Percentiles rank a stretch among this genome's conserved stretches.
Evolutionary conservation across 2,888 invertebrate species (phyloP).

Genomic region (Orchesella flavescens): DNA sequence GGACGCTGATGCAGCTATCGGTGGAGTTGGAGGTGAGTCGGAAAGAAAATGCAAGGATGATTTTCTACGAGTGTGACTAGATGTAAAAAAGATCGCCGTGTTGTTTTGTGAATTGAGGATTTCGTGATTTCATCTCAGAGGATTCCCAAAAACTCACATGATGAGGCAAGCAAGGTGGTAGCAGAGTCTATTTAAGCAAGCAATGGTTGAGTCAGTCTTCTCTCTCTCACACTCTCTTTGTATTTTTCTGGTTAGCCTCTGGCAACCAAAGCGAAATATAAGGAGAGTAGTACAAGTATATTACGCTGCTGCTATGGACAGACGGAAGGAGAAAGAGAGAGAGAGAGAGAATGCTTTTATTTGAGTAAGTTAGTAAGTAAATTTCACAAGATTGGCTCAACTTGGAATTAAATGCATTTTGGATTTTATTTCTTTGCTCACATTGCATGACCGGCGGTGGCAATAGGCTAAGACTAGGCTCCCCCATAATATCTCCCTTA

Average conservation of each 20-base stretch:
- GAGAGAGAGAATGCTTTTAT: neutral
- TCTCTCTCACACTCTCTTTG: constrained; percentile 19
- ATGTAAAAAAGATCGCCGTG: neutral
- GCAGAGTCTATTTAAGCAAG: constrained; percentile 23
- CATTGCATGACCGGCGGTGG: constrained; percentile 27
- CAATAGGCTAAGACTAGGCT: too few relatives aligned
- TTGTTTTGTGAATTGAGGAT: constrained; percentile 36
- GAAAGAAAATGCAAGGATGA: constrained; percentile 9
- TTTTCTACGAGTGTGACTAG: neutral
- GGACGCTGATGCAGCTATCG: constrained; percentile 58
- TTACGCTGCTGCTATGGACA: neutral
- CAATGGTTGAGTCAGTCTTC: neutral
- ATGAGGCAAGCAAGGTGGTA: constrained; percentile 7
- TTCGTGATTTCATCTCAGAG: constrained; percentile 40
- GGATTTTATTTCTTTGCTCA: constrained; percentile 35
- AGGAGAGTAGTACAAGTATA: constrained; percentile 1
- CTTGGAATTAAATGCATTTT: constrained; percentile 45
- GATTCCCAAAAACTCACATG: neutral
- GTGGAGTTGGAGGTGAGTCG: neutral
- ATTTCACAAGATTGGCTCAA: constrained; percentile 27
- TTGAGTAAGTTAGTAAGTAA: constrained; percentile 29
- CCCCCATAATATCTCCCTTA: too few relatives aligned
- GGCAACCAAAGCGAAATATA: constrained; percentile 23
- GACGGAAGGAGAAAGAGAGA: neutral
- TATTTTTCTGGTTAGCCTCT: constrained; percentile 44